Percentiles rank a stretch among this genome's conserved stretches.
Conservation (phyloP, 2,113 vertebrate species). For the Tetraodon nigroviridis region DNA sequence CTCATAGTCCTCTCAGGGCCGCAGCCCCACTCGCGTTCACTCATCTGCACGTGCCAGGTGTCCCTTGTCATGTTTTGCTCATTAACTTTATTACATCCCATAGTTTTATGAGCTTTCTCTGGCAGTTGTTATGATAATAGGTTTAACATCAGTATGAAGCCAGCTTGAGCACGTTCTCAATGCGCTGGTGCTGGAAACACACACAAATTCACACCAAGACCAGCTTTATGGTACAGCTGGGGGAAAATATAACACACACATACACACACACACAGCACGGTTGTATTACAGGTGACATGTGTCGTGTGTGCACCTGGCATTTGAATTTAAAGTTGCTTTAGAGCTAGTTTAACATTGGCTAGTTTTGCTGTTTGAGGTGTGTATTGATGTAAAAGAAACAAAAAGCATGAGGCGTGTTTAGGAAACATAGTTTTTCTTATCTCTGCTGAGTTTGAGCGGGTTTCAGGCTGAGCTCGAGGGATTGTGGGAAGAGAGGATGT, state of each 20-base stretch:
- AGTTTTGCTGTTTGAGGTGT: too few relatives aligned
- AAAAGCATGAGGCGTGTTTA: too few relatives aligned
- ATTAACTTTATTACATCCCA: conserved; percentile 57
- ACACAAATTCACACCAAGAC: conserved; percentile 1
- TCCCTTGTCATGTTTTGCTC: conserved; percentile 51
- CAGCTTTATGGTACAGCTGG: conserved; percentile 34
- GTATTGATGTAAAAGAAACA: too few relatives aligned
- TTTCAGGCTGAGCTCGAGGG: conserved; percentile 11
- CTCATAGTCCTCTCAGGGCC: background rate
- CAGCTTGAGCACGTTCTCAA: background rate
- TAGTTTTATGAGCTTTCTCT: conserved; percentile 48
- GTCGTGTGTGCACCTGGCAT: too few relatives aligned
- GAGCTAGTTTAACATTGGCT: too few relatives aligned
- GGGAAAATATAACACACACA: conserved; percentile 26
- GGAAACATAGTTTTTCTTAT: too few relatives aligned
- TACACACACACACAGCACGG: conserved; percentile 20
- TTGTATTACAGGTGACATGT: conserved; percentile 1
- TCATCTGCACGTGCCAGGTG: background rate
- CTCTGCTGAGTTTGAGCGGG: background rate
- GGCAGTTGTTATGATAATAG: conserved; percentile 46
- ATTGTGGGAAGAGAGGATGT: conserved; percentile 57
- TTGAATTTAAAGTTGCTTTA: too few relatives aligned
- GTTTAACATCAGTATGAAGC: conserved; percentile 36
- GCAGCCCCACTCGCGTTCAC: background rate
- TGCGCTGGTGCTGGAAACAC: background rate